Evolutionary conservation across 2,797 vertebrate genomes (phyloP), one percentile per base, ranked within the genome.

Genomic region (Molothrus ater): DNA sequence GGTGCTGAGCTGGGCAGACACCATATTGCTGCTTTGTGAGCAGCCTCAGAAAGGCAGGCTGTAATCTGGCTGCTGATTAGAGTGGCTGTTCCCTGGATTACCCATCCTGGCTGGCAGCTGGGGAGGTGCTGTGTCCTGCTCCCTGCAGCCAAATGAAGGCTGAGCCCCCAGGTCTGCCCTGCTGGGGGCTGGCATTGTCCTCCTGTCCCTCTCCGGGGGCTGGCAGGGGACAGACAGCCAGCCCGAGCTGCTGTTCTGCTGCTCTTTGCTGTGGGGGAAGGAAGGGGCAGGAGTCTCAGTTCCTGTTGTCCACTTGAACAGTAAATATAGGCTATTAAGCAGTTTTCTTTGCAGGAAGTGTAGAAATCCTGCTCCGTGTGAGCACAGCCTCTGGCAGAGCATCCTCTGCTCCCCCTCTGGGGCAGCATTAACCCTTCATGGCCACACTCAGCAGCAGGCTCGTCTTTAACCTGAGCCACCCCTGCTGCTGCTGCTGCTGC

Each of bases 281-380:
- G 91, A 96, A 96, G 90, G 76, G 70, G 69, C 80, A 96, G 93
- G 90, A 53, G 89, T 36, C 63, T 86, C 28, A 26, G 91, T 95
- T 96, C 94, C 91, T 95, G 93, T 94, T 97, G 79, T 94, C 93
- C 78, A 17, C 19, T 47, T 80, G 79, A 78, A 32, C 73, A 74
- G 81, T 96, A 85, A 95, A 80, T 96, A 61, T 21, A 93, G 86
- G 81, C 73, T 86, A 5, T 93, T 64, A 71, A 72, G 90, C 92
- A 96, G 96, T 89, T 95, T 92, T 95, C 93, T 89, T 83, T 82
- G 60, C 84, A 96, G 96, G 97, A 97, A 97, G 80, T 95, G 93
- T 88, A 90, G 96, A 95, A 97, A 97, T 88, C 53, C 86, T 0
- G 7, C 65, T 86, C 38, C 36, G 36, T 36, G 36, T 36, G 36